Percentiles rank a stretch among this genome's conserved stretches.
Evolutionary conservation across 2,888 invertebrate genomes (phyloP).

Genomic region (Hesperia comma): DNA sequence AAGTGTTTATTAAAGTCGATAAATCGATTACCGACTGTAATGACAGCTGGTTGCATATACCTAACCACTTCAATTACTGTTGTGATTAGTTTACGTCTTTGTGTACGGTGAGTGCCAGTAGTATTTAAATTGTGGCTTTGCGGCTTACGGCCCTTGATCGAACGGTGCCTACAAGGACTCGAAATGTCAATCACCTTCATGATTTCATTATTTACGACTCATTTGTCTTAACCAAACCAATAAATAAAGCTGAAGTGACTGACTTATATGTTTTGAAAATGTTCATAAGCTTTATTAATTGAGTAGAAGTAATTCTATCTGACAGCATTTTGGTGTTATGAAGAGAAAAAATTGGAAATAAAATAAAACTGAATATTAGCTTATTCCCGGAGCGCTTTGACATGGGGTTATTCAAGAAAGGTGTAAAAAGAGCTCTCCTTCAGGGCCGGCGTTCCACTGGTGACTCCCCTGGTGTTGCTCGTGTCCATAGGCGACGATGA

Average conservation of each 20-base stretch:
- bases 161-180: constrained; percentile 13
- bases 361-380: no score
- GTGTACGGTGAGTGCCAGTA: neutral
- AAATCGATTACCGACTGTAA: constrained; percentile 8
- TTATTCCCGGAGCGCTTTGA: no score
- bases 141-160: constrained; percentile 6
- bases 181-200: constrained; percentile 15
- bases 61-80: constrained; percentile 19
- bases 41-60: constrained; percentile 10
- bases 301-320: no score
- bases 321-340: no score
- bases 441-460: no score
- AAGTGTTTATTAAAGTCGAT: constrained; percentile 1
- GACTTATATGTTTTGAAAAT: no score
- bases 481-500: no score
- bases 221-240: constrained; percentile 14
- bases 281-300: no score
- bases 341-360: no score
- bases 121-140: constrained; percentile 15
- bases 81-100: constrained; percentile 16
- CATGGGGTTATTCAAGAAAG: no score
- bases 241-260: neutral
- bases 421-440: no score
- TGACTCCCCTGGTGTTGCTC: no score
- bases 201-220: constrained; percentile 21